A percentile compares a stretch with the other conserved stretches of the same genome.
Conservation (phyloP, 64 coral and sea anemone genomes). For the Dendronephthya gigantea region DNA sequence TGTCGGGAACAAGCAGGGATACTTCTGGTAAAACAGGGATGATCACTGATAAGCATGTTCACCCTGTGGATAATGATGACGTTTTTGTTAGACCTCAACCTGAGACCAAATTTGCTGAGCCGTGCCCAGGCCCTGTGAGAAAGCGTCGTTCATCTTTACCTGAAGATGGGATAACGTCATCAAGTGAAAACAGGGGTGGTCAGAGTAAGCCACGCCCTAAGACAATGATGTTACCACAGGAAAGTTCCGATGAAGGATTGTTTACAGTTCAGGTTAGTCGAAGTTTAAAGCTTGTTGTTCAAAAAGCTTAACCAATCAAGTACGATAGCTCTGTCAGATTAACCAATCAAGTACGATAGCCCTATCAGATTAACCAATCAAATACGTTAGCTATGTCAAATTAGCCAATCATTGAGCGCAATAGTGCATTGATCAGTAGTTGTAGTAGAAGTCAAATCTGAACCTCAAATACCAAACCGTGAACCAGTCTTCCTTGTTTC, state of each 20-base stretch:
- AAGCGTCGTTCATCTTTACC: neutral
- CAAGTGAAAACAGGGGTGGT: neutral
- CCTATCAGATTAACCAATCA: too few species aligned
- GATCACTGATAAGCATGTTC: neutral
- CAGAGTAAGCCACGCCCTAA: neutral
- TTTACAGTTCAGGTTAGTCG: conserved; percentile 7
- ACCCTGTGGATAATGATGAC: neutral
- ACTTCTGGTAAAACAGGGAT: neutral
- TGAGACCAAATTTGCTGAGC: neutral
- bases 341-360: too few species aligned
- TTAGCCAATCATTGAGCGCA: too few species aligned
- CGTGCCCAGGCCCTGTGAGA: neutral
- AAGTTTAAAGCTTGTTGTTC: neutral
- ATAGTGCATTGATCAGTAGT: too few species aligned
- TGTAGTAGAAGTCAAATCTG: too few species aligned
- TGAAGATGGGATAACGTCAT: neutral
- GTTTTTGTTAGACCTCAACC: neutral
- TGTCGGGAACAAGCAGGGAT: neutral
- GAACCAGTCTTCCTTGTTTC: neutral
- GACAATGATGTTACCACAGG: neutral
- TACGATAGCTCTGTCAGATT: too few species aligned
- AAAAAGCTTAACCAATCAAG: neutral
- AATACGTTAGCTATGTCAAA: too few species aligned
- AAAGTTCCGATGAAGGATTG: neutral
- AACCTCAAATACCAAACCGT: too few species aligned